Evolutionary conservation across 2,888 invertebrate genomes (phyloP), one percentile per base, ranked within the genome.

Genomic region (Zhengitettix transpicula): DNA sequence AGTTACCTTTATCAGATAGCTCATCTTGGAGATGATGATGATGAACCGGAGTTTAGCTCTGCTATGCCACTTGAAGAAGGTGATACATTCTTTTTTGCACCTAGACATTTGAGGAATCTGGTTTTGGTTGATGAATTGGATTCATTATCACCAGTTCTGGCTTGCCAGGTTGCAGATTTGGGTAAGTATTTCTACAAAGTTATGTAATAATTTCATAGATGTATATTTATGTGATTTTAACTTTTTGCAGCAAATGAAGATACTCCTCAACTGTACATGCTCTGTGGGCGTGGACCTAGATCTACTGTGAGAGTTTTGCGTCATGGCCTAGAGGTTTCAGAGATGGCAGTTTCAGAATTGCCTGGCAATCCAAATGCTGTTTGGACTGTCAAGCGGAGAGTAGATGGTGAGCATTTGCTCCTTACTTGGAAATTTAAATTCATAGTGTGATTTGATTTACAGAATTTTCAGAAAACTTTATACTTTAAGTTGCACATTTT

Each of bases 301-400:
- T 98, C 98, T 0, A 88, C 96, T 0, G 73, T 99, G 54, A 79
- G 95, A 69, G 94, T 98, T 0, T 75, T 99, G 11, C 81, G 99
- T 40, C 99, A 99, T 74, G 99, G 99, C 67, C 78, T 99, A 57
- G 99, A 98, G 79, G 97, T 99, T 1, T 92, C 96, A 0, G 99
- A 99, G 76, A 99, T 99, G 99, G 99, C 99, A 61, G 97, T 99
- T 3, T 97, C 97, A 40, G 99, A 99, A 74, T 77, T 99, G 66
- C 99, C 99, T n/a, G 98, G 98, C 70, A 98, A 95, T 71, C 99
- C 99, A 2, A 99, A 97, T 77, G 98, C 98, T 68, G 99, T 99
- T 1, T 99, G 99, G 99, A 99, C 99, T 42, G 99, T 99, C 17
- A 92, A 95, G 71, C 83, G 89, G 69, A 85, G 94, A 72, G 84